phyloP scores from a whole-genome alignment of 1,140 invertebrate genomes.

The Coboldia fuscipes region DNA sequence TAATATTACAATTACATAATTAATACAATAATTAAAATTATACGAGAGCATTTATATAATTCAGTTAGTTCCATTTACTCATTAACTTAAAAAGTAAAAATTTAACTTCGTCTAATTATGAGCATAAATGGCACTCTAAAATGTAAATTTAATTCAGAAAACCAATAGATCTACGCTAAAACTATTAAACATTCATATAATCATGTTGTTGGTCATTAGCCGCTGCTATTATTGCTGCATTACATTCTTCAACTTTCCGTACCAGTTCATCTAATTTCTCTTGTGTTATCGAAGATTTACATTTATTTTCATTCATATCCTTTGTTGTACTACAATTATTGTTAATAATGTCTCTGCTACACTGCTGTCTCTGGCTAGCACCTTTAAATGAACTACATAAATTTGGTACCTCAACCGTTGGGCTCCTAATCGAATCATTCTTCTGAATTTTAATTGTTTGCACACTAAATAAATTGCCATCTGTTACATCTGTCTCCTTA shows the following conservation, averaged over 20 bases:
- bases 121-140: no score
- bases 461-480: constrained; percentile 14
- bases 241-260: constrained; percentile 2
- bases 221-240: background rate
- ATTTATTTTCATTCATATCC: constrained; percentile 4
- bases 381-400: constrained; percentile 18
- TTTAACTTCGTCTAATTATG: no score
- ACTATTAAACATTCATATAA: constrained; percentile 17
- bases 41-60: no score
- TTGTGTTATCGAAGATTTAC: no score
- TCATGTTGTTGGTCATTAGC: constrained; percentile 8
- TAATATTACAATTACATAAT: no score
- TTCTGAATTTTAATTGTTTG: constrained; percentile 19
- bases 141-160: no score
- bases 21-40: no score
- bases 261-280: background rate
- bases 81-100: no score
- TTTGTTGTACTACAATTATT: constrained; percentile 18
- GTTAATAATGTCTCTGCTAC: background rate
- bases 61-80: no score
- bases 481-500: constrained; percentile 13
- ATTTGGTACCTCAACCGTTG: constrained; percentile 8
- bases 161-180: no score
- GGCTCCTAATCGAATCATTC: constrained; percentile 17
- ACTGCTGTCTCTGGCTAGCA: constrained; percentile 8